Percentiles rank a stretch among this genome's conserved stretches.
Evolutionary conservation across 2,113 vertebrate genomes (phyloP).

Genomic region (Oceanodroma tethys): DNA sequence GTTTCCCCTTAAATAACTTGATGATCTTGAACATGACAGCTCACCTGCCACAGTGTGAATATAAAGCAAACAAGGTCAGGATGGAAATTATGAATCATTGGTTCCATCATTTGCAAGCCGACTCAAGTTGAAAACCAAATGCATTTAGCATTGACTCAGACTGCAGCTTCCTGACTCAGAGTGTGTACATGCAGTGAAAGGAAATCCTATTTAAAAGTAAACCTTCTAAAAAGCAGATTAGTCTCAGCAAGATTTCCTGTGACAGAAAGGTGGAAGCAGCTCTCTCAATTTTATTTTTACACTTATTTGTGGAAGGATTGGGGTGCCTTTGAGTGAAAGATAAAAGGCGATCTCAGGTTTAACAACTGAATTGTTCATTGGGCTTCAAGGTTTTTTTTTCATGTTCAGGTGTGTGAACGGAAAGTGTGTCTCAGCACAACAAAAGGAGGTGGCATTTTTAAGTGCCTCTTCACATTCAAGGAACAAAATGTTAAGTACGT

Average conservation of each 20-base stretch:
- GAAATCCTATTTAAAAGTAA: constrained; percentile 67
- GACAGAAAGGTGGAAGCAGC: not conserved
- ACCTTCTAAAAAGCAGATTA: constrained; percentile 42
- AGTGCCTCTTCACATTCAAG: not conserved
- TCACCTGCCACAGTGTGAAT: constrained; percentile 25
- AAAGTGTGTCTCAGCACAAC: constrained; percentile 19
- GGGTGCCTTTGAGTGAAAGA: not conserved
- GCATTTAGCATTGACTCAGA: constrained; percentile 68
- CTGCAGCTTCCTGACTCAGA: constrained; percentile 63
- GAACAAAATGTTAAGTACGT: constrained; percentile 30
- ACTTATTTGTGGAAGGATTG: not conserved
- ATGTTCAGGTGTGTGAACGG: not conserved
- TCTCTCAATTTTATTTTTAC: not conserved
- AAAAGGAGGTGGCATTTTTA: not conserved
- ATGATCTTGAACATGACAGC: not conserved
- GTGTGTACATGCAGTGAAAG: constrained; percentile 20
- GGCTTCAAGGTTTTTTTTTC: not conserved
- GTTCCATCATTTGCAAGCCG: constrained; percentile 40
- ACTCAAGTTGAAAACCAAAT: constrained; percentile 67
- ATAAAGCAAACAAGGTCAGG: constrained; percentile 51
- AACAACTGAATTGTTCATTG: not conserved
- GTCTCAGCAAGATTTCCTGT: constrained; percentile 16
- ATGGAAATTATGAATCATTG: constrained; percentile 72
- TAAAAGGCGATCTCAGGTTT: not conserved
- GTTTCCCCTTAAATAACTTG: not conserved